phyloP scores from a whole-genome alignment of 2,888 invertebrate species.

The Pollenia griseotomentosa region DNA sequence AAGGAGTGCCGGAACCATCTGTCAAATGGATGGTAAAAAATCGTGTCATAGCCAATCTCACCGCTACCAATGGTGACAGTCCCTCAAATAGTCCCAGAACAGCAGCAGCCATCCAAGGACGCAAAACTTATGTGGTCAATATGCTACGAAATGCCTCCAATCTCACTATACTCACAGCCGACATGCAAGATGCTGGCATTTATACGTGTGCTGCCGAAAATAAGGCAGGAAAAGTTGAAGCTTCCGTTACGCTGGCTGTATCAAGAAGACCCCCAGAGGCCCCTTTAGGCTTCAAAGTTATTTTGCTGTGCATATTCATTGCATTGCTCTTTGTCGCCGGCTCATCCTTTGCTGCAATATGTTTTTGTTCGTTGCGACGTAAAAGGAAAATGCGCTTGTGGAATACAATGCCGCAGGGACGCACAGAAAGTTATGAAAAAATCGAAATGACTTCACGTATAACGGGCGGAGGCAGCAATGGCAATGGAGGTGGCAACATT shows the following conservation, averaged over 20 bases:
- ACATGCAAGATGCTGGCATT: constrained; percentile 90
- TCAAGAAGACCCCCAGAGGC: constrained; percentile 87
- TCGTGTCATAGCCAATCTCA: constrained; percentile 88
- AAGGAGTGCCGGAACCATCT: constrained; percentile 89
- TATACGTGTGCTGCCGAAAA: constrained; percentile 93
- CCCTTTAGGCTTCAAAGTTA: constrained; percentile 86
- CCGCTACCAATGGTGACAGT: constrained; percentile 79
- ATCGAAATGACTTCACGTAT: constrained; percentile 89
- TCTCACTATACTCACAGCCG: constrained; percentile 89
- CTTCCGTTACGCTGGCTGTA: constrained; percentile 89
- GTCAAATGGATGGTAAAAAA: constrained; percentile 90
- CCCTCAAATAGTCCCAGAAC: constrained; percentile 79
- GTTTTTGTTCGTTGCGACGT: constrained; percentile 86
- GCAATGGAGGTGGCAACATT: constrained; percentile 42
- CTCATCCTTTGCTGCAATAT: constrained; percentile 88
- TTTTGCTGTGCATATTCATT: constrained; percentile 89
- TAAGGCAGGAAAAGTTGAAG: constrained; percentile 91
- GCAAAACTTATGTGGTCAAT: constrained; percentile 88
- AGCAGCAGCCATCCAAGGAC: constrained; percentile 84
- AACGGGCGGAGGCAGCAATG: constrained; percentile 78
- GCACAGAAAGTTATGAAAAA: constrained; percentile 90
- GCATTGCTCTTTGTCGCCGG: constrained; percentile 88
- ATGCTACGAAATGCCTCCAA: constrained; percentile 89
- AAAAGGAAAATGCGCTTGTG: constrained; percentile 86
- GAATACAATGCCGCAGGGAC: constrained; percentile 84